These are phyloP conservation scores for Parapsyche elsis DNA, from an alignment of 1,140 invertebrate species.

Conservation along the genomic window DNA sequence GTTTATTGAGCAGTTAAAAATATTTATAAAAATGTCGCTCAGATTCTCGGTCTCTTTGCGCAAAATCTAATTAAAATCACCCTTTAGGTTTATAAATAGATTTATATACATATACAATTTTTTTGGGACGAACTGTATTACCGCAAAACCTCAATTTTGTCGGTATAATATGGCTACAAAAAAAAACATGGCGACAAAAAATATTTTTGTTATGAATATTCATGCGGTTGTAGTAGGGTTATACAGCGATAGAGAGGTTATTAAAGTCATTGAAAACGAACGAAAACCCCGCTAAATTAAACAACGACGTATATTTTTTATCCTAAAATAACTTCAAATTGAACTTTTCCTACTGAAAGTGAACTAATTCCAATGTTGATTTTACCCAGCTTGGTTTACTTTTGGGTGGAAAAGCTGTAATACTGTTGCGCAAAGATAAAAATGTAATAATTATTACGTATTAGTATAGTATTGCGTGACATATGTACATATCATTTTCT, in stretches of 20 bases:
- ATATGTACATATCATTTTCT: not conserved
- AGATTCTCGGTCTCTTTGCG: not conserved
- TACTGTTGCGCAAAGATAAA: no score
- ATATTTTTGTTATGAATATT: conserved; percentile 35
- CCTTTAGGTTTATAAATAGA: not conserved
- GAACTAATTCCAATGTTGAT: no score
- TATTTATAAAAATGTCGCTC: not conserved
- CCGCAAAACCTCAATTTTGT: not conserved
- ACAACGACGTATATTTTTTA: no score
- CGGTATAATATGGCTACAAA: not conserved
- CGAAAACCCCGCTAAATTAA: no score
- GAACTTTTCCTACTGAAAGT: no score
- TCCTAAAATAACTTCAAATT: no score
- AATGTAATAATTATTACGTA: no score
- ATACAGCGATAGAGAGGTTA: no score
- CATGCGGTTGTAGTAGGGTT: conserved; percentile 4
- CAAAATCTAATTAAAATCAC: conserved; percentile 4
- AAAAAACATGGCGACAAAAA: not conserved
- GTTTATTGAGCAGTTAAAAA: conserved; percentile 15
- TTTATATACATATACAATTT: no score
- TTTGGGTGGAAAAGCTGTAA: no score
- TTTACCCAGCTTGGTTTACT: no score
- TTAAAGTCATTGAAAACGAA: no score
- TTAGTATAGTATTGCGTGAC: not conserved
- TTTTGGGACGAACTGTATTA: not conserved